Base-by-base conservation (phyloP, 2,113 vertebrate genomes). In the Pleuronectes platessa region DNA sequence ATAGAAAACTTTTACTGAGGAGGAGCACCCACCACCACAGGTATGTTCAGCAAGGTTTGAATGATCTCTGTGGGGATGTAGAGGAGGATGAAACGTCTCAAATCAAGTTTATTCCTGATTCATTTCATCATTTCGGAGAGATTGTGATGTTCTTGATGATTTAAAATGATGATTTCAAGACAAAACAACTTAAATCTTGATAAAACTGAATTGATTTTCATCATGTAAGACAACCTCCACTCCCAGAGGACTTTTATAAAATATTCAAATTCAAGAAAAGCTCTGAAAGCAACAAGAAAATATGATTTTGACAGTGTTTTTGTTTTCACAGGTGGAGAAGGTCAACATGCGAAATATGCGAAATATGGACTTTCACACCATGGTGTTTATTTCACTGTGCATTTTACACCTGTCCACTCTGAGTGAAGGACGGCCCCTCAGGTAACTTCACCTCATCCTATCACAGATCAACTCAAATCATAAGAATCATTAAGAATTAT, bases 381-480 rank as follows among this genome's bases (percentile, higher is more conserved):
- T 42, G 3, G 40, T 92, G 2, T 42, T 93, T 3, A 61, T 96
- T 2, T 68, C 95, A 69, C 76, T 98, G 26, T 95, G 92, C 74
- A 84, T 94, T 37, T 37, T 96, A 59, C 93, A 91, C 53, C 91
- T 95, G 79, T 88, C 93, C n/a, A 71, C 93, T 58, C 79, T 77
- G 37, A 90, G 86, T 37, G 93, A 95, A 71, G 96, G 95, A 27
- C 95, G 92, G 78, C 91, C 96, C 26, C 42, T 96, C 27, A 94
- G 91, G 98, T 99, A 93, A 73, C 2, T 0, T 24, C 10, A 26
- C 35, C 3, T 14, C 54, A 56, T 2, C 2, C 40, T 14, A 0
- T 47, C 5, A 1, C 3, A 51, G 18, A 17, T 15, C 47, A 20
- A 6, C 18, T 51, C 18, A 51, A 20, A 3, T 42, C 40, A 42